Conservation (phyloP, 2,113 vertebrate genomes). For the Lycaon pictus region DNA sequence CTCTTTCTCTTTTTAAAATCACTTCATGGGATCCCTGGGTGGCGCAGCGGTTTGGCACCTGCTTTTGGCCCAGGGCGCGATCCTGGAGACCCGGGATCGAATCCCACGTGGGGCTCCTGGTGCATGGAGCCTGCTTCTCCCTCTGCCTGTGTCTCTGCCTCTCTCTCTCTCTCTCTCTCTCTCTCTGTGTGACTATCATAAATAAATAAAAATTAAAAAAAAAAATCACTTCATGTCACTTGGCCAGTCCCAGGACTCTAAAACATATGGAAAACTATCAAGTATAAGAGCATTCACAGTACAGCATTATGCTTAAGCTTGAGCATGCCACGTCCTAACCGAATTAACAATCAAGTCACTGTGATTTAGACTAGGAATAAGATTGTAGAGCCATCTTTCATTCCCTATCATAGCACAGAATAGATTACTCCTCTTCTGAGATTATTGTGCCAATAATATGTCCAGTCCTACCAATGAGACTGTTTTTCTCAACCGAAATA, state of each 20-base stretch:
- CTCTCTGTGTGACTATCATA: too few species aligned
- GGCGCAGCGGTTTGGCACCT: too few species aligned
- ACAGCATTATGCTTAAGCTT: background rate
- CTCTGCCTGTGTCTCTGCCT: too few species aligned
- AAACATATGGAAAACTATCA: background rate
- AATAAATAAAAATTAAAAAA: too few species aligned
- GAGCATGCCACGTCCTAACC: background rate
- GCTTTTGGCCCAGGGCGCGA: too few species aligned
- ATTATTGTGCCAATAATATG: background rate
- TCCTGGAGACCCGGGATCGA: too few species aligned
- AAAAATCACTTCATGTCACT: background rate
- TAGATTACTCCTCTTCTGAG: background rate
- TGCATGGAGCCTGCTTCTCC: too few species aligned
- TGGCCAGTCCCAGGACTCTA: background rate
- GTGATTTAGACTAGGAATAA: background rate
- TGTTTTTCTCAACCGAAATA: slow-evolving; percentile 33
- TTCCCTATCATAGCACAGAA: background rate
- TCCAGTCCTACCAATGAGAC: background rate
- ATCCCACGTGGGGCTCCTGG: too few species aligned
- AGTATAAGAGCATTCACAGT: background rate
- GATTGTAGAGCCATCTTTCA: background rate
- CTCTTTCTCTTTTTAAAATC: background rate
- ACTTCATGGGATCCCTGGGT: background rate
- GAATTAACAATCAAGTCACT: background rate
- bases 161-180: too few species aligned